Percentiles rank a stretch among this genome's conserved stretches.
phyloP scores from a whole-genome alignment of 37 sponge, comb jelly and placozoan species.

The Oscarella lobularis region DNA sequence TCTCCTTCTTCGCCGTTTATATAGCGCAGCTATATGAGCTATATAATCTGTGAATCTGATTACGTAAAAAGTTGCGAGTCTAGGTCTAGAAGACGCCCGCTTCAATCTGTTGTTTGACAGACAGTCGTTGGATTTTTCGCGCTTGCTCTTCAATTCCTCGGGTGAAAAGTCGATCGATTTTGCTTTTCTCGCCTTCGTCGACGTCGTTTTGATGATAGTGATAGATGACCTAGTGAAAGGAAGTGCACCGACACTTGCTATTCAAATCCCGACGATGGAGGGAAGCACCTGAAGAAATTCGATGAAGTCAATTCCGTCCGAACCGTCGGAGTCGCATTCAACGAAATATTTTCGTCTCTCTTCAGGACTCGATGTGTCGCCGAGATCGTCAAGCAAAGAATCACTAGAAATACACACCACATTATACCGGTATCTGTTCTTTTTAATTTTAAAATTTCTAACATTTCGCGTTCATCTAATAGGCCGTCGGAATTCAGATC shows the following conservation, averaged over 20 bases:
- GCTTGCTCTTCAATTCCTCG: background rate
- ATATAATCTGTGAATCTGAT: too few relatives aligned
- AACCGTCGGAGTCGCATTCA: background rate
- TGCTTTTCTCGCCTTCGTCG: too few relatives aligned
- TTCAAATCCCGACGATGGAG: too few relatives aligned
- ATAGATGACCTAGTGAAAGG: too few relatives aligned
- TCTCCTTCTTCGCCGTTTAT: too few relatives aligned
- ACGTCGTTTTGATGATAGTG: too few relatives aligned
- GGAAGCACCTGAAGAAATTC: background rate
- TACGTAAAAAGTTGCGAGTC: too few relatives aligned
- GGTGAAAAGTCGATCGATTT: too few relatives aligned
- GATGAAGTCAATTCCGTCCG: background rate
- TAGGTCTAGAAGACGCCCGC: background rate
- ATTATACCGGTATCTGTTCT: background rate
- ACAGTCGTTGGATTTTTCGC: background rate
- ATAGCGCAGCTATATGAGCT: too few relatives aligned
- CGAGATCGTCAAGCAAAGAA: background rate
- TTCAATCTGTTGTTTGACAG: background rate
- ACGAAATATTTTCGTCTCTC: background rate
- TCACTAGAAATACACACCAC: background rate
- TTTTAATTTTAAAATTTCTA: background rate
- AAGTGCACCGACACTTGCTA: too few relatives aligned
- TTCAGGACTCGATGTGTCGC: background rate
- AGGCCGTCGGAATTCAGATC: background rate
- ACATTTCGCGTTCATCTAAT: background rate